phyloP scores from a whole-genome alignment of 1,140 invertebrate genomes.

The Ridgeia piscesae region DNA sequence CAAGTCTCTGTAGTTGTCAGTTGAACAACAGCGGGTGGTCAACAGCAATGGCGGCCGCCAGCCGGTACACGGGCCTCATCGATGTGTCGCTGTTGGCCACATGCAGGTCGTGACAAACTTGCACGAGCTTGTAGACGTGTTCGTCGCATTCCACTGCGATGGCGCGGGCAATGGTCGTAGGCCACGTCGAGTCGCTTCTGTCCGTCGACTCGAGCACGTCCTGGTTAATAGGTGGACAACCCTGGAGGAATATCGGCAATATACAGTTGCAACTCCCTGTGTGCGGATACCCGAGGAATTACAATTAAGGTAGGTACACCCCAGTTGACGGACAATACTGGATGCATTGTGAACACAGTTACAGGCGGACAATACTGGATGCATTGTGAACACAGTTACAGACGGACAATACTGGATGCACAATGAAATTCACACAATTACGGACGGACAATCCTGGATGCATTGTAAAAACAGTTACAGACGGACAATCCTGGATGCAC shows the following conservation, averaged over 20 bases:
- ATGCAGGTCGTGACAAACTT: constrained; percentile 11
- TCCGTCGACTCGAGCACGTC: neutral
- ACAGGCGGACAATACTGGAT: too few species aligned
- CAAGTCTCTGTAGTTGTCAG: neutral
- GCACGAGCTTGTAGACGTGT: constrained; percentile 13
- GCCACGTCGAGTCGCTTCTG: neutral
- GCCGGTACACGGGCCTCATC: neutral
- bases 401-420: too few species aligned
- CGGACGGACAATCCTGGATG: too few species aligned
- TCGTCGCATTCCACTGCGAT: neutral
- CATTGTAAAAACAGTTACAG: too few species aligned
- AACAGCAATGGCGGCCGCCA: neutral
- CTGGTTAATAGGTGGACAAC: neutral
- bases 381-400: too few species aligned
- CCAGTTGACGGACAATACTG: too few species aligned
- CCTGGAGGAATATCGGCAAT: neutral
- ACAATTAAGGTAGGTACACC: too few species aligned
- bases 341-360: too few species aligned
- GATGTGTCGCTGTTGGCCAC: neutral
- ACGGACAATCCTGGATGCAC: too few species aligned
- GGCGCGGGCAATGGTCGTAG: neutral
- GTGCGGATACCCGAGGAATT: too few species aligned
- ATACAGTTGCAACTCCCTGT: too few species aligned
- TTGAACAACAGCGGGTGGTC: neutral
- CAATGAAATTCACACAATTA: too few species aligned